phyloP scores from a whole-genome alignment of 2,888 invertebrate genomes.

The Ennomos fuscantarius region DNA sequence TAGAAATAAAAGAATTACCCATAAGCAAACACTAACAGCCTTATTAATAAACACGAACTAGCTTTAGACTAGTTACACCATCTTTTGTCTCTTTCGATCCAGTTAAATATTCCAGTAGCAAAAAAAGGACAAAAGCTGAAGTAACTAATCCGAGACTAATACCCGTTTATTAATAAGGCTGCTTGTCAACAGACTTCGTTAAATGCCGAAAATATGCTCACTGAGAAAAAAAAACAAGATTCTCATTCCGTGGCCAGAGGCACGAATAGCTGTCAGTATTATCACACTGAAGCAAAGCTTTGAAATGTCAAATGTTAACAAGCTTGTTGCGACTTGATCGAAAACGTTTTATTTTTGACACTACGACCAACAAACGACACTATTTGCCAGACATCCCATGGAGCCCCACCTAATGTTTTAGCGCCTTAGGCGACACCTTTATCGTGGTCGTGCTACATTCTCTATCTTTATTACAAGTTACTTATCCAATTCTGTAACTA shows the following conservation, averaged over 20 bases:
- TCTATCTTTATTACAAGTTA: conserved; percentile 14
- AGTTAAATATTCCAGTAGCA: no score
- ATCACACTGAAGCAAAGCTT: conserved; percentile 25
- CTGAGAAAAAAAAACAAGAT: conserved; percentile 12
- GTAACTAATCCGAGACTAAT: no score
- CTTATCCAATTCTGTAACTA: conserved; percentile 7
- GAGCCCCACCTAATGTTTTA: conserved; percentile 5
- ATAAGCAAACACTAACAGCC: not conserved
- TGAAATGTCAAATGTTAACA: conserved; percentile 35
- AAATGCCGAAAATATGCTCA: conserved; percentile 29
- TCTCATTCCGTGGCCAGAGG: conserved; percentile 5
- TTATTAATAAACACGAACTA: no score
- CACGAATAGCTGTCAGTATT: conserved; percentile 34
- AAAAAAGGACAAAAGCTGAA: no score
- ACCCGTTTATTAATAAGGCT: no score
- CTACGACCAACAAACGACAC: not conserved
- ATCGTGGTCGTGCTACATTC: conserved; percentile 1
- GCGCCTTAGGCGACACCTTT: conserved; percentile 14
- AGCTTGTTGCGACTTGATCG: conserved; percentile 25
- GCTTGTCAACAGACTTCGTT: conserved; percentile 9
- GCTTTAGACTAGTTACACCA: no score
- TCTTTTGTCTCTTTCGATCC: no score
- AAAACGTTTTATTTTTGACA: conserved; percentile 19
- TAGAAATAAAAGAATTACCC: not conserved
- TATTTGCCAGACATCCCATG: conserved; percentile 19